Evolutionary conservation across 2,797 vertebrate species (phyloP), one percentile per base, ranked within the genome.

Genomic region (Lutjanus argentimaculatus): DNA sequence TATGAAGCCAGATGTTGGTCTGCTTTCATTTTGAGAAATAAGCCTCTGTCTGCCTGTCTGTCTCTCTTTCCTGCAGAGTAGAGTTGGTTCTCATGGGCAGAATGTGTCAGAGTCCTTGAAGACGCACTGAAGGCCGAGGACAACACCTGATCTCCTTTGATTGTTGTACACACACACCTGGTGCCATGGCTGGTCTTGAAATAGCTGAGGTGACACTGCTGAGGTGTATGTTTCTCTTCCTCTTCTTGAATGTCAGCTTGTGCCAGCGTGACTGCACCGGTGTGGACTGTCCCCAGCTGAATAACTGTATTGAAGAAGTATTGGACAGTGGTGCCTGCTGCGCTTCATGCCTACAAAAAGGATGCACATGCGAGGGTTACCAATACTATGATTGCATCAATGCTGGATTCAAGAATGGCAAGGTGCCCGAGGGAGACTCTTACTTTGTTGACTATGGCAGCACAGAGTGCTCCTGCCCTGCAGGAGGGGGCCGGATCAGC

Each of bases 371-470:
- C 0, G 97, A 99, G 85, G 98, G 98, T 8, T 99, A 99, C 92
- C 98, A 99, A 80, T 98, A 97, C 91, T 99, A 99, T 0, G 98
- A 99, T 85, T 99, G 98, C 2, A 70, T 98, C 85, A 97, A 95
- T 0, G 97, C 97, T 0, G 98, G 98, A 72, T 99, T 98, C 14
- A 82, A 95, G 91, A 96, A 97, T 0, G 98, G 98, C 71, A 97
- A 96, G 8, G 98, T 99, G 11, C 97, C 97, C 0, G 98, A 98
- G 19, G 97, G 97, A 1, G 95, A 97, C 70, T 97, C 98, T 19
- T 99, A 99, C 90, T 98, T 98, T 0, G 98, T 99, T 52, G 98
- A 99, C 91, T 99, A 98, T 0, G 98, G 98, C 82, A 99, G 98
- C 90, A 99, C 98, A 0, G 97, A 99, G 89, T 99, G 98, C 85